Base-by-base conservation (phyloP, 2,888 invertebrate genomes). In the Zelleria hepariella region DNA sequence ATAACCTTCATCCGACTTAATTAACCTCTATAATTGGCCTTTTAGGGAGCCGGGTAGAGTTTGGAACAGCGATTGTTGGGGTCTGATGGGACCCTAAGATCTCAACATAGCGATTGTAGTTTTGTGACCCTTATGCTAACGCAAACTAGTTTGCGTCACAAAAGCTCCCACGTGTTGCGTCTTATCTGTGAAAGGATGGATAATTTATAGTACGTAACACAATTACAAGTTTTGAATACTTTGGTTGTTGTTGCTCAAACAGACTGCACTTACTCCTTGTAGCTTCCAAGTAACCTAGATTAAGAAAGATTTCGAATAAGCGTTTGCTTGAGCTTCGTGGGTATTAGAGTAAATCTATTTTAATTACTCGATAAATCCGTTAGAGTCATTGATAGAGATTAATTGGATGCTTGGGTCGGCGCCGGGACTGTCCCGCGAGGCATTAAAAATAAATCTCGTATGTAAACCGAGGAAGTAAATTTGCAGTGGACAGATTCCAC, bases 1-100 rank as follows among this genome's bases (percentile, higher is more conserved):
- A 73, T 71, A 72, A 68, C 68, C 69, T 72, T 67, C 66, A 15
- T 68, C 68, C 67, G 66, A 67, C 68, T 72, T 75, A 75, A 75
- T 78, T 77, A 77, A 73, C 71, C 71, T 69, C 68, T 72, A 66
- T 75, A 72, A 76, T 77, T 75, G 73, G 66, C 68, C 67, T 72
- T 72, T 68, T 66, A 66, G 62, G 62, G 65, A 59, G 55, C 60
- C 58, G 60, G 62, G 49, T 51, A 23, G 20, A 24, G 5, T 51
- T 51, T 26, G 27, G 20, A 51, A 49, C 15, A 5, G 48, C 18
- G 18, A 54, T 23, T 24, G 8, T 55, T 48, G 59, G 20, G 59
- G 10, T 56, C 27, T 23, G 27, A 56, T 53, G 49, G 59, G 59
- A 42, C 20, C 23, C 27, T 49, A 23, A 58, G 58, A 51, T 55